These are phyloP conservation scores for Tichodroma muraria DNA, from an alignment of 2,113 vertebrate species.

Conservation along the genomic window DNA sequence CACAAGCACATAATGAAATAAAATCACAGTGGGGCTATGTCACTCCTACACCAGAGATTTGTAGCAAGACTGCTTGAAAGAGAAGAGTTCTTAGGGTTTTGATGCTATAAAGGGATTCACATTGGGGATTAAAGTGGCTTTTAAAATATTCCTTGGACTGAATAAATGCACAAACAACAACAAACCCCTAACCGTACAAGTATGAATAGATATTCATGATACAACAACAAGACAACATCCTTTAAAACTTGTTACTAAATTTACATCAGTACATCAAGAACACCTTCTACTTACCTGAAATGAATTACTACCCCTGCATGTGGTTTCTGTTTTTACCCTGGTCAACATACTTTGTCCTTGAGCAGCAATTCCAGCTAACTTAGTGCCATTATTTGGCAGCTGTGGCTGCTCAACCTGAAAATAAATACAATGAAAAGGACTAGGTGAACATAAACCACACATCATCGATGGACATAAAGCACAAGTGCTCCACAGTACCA, in stretches of 20 bases:
- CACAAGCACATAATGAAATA: neutral
- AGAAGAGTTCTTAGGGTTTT: neutral
- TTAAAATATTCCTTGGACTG: neutral
- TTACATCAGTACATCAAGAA: neutral
- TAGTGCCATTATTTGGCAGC: neutral
- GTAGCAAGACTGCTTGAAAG: neutral
- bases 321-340: neutral
- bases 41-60: neutral
- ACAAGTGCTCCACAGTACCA: neutral
- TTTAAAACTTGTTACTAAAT: neutral
- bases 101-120: neutral
- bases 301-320: neutral
- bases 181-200: neutral
- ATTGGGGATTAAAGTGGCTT: neutral
- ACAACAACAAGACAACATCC: neutral
- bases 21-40: neutral
- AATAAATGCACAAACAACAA: neutral
- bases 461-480: neutral
- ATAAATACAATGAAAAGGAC: neutral
- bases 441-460: neutral
- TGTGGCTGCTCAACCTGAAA: conserved; percentile 12
- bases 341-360: conserved; percentile 54
- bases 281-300: neutral
- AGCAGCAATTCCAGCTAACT: conserved; percentile 63
- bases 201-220: neutral